Evolutionary conservation across 1,140 invertebrate genomes (phyloP), one percentile per base, ranked within the genome.

Genomic region (Drosophila navojoa): DNA sequence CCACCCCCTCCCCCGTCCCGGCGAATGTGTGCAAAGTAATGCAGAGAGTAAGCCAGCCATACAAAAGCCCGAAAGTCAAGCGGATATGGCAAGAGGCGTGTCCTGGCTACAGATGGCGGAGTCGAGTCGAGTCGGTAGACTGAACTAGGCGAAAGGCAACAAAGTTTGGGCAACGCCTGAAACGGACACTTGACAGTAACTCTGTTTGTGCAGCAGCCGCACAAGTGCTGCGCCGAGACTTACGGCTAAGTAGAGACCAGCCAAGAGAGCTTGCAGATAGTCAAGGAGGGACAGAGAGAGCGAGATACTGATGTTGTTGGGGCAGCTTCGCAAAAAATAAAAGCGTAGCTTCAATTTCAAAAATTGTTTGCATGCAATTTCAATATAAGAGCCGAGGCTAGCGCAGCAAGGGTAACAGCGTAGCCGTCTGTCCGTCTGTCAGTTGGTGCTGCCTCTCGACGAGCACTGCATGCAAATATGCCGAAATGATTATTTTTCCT

Each of bases 361-460:
- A 55, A 87, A 87, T 89, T 87, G 84, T 87, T 87, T 87, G 84
- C 79, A 69, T 77, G 79, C 84, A 89, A 84, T 82, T 87, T 84
- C 84, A 89, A 87, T 87, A 89, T 89, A 76, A 81, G 68, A 71
- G 66, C 54, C n/a, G 5, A 29, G 27, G 27, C 27, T 4, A 29
- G 27, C 27, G 27, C 27, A 29, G 27, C 27, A 29, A 71, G 58
- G 10, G 10, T 13, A 38, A 7, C 6, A 57, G 61, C 25, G 53
- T 22, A 53, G 50, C 54, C 32, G 60, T 16, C 32, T 35, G 66
- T 19, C 54, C 9, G 57, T 52, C 69, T 50, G 64, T 64, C 67
- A 25, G 68, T 53, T 50, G 47, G 38, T 38, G 35, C 35, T 38
- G 22, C 22, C 57, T 35, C 50, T 64, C 45, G 19, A 79, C 81